Evolutionary conservation across 2,113 vertebrate species (phyloP).

Genomic region (Cavia aperea): DNA sequence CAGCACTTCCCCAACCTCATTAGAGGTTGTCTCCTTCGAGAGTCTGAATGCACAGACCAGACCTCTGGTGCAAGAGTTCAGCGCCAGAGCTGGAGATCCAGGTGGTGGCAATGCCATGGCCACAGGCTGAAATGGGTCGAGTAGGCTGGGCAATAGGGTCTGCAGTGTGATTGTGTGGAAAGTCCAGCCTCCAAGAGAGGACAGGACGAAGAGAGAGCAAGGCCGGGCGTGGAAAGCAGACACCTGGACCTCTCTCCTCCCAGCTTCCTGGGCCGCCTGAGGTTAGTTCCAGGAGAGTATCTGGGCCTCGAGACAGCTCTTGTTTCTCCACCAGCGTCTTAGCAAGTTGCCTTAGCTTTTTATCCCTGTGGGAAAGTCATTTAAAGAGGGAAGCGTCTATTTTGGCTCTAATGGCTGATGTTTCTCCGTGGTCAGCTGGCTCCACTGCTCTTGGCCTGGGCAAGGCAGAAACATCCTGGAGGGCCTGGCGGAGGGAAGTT

Average conservation of each 20-base stretch:
- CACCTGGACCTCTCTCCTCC: fast-evolving
- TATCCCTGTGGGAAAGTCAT: neutral
- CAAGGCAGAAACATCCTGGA: neutral
- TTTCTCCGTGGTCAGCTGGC: neutral
- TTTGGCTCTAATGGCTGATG: neutral
- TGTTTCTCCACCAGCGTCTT: too few species aligned
- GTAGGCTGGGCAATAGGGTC: neutral
- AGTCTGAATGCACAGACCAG: neutral
- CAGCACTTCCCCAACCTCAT: neutral
- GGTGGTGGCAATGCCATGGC: neutral
- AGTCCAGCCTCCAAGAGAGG: neutral
- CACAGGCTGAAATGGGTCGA: fast-evolving
- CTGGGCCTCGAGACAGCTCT: neutral
- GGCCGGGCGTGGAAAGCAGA: neutral
- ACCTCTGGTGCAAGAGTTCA: neutral
- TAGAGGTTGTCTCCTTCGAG: neutral
- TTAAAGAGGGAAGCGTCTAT: neutral
- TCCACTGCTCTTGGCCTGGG: neutral
- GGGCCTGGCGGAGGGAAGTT: neutral
- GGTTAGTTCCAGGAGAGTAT: neutral
- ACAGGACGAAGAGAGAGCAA: neutral
- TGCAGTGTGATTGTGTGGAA: neutral
- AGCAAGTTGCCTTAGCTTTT: neutral
- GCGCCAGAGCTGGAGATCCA: neutral
- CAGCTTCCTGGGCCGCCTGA: fast-evolving